Conservation (phyloP, 1,140 invertebrate genomes). For the Heliconius himera region DNA sequence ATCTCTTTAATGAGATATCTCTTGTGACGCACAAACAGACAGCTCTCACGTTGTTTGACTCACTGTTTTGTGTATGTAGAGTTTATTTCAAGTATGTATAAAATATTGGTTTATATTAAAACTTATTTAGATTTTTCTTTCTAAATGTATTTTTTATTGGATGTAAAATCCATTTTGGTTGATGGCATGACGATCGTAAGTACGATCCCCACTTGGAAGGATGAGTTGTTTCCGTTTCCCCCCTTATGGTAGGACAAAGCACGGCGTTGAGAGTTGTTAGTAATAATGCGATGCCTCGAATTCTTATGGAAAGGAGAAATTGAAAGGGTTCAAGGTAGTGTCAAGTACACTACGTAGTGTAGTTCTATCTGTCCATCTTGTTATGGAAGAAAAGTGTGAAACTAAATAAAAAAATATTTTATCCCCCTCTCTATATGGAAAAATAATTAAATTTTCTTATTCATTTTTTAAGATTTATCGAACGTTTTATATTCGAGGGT, state of each 20-base stretch:
- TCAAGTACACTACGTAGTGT: too few relatives aligned
- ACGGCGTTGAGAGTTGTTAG: too few relatives aligned
- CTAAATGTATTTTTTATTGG: not conserved
- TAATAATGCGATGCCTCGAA: too few relatives aligned
- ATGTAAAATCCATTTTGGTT: too few relatives aligned
- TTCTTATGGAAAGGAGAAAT: too few relatives aligned
- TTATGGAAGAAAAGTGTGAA: not conserved
- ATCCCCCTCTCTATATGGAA: not conserved
- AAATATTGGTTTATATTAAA: not conserved
- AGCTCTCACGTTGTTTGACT: slow-evolving; percentile 81
- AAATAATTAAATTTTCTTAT: not conserved
- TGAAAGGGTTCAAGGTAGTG: too few relatives aligned
- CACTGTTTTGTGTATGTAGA: slow-evolving; percentile 83
- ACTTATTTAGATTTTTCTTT: not conserved
- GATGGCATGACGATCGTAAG: too few relatives aligned
- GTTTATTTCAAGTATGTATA: slow-evolving; percentile 84
- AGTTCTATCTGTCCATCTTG: not conserved
- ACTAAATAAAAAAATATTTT: not conserved
- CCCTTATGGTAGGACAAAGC: too few relatives aligned
- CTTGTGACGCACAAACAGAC: slow-evolving; percentile 81
- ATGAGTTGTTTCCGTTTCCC: too few relatives aligned
- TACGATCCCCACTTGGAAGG: too few relatives aligned
- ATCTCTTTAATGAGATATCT: slow-evolving; percentile 83
- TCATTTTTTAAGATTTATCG: slow-evolving; percentile 80
- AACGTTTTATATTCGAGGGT: slow-evolving; percentile 85